phyloP scores from a whole-genome alignment of 1,140 invertebrate species.

The Drosophila arizonae region DNA sequence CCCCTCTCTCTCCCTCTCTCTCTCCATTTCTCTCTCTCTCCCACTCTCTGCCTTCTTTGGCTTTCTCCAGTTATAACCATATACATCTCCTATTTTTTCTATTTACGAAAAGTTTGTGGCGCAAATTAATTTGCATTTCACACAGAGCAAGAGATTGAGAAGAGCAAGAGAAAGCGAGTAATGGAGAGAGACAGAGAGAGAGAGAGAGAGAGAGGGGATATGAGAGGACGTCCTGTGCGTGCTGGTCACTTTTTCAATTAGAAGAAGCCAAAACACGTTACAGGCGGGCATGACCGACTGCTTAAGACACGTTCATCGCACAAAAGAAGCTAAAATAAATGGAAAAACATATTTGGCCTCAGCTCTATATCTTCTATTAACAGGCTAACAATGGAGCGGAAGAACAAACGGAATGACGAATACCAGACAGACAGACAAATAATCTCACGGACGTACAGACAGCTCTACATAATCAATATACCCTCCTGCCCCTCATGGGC shows the following conservation, averaged over 20 bases:
- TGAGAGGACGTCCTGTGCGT: conserved; percentile 8
- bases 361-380: too few species aligned
- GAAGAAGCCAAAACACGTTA: conserved; percentile 5
- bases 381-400: too few species aligned
- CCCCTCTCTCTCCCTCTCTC: not conserved
- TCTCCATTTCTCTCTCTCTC: not conserved
- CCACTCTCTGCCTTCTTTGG: not conserved
- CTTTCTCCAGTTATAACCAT: not conserved
- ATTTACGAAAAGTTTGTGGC: conserved; percentile 65
- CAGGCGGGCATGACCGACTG: too few species aligned
- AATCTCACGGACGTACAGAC: too few species aligned
- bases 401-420: too few species aligned
- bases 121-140: conserved; percentile 75
- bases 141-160: conserved; percentile 11
- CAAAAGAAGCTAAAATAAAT: too few species aligned
- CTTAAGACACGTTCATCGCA: too few species aligned
- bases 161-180: not conserved
- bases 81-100: conserved; percentile 19
- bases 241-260: conserved; percentile 67
- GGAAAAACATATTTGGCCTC: too few species aligned
- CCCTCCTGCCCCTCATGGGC: too few species aligned
- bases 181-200: not conserved
- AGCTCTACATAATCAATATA: too few species aligned
- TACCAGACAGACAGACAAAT: too few species aligned
- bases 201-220: not conserved